phyloP scores from a whole-genome alignment of 2,113 vertebrate genomes.

The Ictalurus furcatus region DNA sequence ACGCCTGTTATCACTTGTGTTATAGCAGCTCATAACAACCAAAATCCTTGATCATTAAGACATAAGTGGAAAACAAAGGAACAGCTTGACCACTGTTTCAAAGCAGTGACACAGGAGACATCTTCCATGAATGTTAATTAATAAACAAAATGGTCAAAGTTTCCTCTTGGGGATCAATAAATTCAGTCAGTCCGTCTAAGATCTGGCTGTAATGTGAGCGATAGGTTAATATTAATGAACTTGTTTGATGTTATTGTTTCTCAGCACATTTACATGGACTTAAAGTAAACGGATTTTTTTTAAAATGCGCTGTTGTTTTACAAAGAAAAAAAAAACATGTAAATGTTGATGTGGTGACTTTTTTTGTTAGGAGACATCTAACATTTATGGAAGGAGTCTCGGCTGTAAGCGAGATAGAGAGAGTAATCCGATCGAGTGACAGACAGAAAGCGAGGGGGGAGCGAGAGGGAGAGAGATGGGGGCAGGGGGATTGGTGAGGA shows the following conservation, averaged over 20 bases:
- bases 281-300: not conserved
- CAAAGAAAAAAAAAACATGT: not conserved
- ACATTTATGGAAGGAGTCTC: not conserved
- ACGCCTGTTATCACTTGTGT: not conserved
- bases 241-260: not conserved
- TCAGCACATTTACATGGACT: not conserved
- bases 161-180: not conserved
- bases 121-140: not conserved
- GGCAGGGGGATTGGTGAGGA: not conserved
- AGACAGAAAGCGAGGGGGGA: too few species aligned
- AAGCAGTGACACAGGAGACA: not conserved
- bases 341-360: not conserved
- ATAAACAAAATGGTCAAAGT: not conserved
- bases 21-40: not conserved
- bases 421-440: not conserved
- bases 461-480: not conserved
- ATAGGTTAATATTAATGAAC: not conserved
- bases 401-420: not conserved
- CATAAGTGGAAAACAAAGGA: not conserved
- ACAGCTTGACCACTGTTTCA: not conserved
- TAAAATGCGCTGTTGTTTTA: not conserved
- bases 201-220: not conserved
- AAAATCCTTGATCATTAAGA: not conserved
- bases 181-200: not conserved
- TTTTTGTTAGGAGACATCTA: not conserved